These are phyloP conservation scores for Romanomermis culicivorax DNA, from an alignment of 2,888 invertebrate genomes.

Conservation along the genomic window DNA sequence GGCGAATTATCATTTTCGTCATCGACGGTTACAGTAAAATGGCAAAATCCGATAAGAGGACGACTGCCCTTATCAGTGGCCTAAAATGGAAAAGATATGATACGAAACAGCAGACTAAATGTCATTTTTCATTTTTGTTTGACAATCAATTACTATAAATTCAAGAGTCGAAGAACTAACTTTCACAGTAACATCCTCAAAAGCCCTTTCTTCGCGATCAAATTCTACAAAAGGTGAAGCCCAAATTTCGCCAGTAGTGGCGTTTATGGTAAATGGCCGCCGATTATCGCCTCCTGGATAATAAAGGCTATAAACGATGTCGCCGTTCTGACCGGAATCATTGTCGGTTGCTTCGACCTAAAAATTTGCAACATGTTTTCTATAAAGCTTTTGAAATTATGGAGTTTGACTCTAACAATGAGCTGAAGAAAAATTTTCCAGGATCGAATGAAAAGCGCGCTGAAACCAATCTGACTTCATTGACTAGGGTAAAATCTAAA, in stretches of 20 bases:
- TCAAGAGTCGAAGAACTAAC: conserved; percentile 10
- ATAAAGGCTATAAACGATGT: conserved; percentile 24
- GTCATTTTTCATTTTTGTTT: no score
- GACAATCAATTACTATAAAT: no score
- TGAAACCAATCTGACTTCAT: neutral
- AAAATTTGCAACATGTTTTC: neutral
- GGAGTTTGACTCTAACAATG: neutral
- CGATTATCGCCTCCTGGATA: conserved; percentile 22
- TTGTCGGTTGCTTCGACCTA: conserved; percentile 29
- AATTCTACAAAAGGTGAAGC: conserved; percentile 28
- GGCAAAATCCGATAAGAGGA: conserved; percentile 86
- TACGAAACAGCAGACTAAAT: no score
- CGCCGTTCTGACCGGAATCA: conserved; percentile 26
- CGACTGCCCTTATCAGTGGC: conserved; percentile 97
- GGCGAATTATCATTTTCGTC: conserved; percentile 99
- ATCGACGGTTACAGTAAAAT: conserved; percentile 90
- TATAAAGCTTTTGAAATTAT: neutral
- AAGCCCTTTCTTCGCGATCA: conserved; percentile 21
- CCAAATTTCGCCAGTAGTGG: conserved; percentile 28
- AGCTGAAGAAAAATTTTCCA: neutral
- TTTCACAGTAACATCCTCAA: conserved; percentile 27
- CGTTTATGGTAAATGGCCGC: conserved; percentile 25
- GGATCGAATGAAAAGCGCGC: neutral
- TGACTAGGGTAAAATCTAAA: neutral
- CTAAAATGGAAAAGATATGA: no score